Percentiles rank a stretch among this genome's conserved stretches.
phyloP scores from a whole-genome alignment of 2,113 vertebrate genomes.

The Microcebus murinus region DNA sequence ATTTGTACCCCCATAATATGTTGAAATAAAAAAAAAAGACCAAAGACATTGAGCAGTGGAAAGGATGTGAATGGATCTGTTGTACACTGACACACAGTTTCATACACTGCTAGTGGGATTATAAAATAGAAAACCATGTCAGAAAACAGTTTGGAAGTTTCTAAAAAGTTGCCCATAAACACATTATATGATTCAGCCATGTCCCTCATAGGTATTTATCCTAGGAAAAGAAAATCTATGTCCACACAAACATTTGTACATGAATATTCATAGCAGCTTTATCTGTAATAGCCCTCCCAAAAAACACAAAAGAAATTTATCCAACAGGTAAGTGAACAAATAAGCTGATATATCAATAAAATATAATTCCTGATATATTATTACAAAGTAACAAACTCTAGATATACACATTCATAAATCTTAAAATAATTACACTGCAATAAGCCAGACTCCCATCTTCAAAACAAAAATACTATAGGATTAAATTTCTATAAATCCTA shows the following conservation, averaged over 20 bases:
- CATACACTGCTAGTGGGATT: neutral
- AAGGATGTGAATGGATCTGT: neutral
- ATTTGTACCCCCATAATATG: too few species aligned
- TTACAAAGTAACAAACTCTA: neutral
- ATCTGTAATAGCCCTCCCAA: neutral
- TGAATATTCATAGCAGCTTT: neutral
- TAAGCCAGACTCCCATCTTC: neutral
- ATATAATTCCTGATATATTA: neutral
- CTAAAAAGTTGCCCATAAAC: neutral
- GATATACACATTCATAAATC: neutral
- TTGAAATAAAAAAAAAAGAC: neutral
- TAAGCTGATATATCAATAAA: neutral
- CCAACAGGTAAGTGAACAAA: too few species aligned
- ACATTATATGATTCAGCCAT: neutral
- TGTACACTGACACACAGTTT: neutral
- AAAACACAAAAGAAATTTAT: too few species aligned
- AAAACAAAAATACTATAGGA: neutral
- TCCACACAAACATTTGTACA: too few species aligned
- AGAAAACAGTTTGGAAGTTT: neutral
- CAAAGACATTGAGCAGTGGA: neutral
- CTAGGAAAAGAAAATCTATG: neutral
- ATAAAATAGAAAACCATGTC: neutral
- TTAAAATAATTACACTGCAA: neutral
- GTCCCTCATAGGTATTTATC: neutral
- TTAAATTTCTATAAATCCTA: neutral